Base-by-base conservation (phyloP, 2,888 invertebrate genomes). In the Drosophila cracens region DNA sequence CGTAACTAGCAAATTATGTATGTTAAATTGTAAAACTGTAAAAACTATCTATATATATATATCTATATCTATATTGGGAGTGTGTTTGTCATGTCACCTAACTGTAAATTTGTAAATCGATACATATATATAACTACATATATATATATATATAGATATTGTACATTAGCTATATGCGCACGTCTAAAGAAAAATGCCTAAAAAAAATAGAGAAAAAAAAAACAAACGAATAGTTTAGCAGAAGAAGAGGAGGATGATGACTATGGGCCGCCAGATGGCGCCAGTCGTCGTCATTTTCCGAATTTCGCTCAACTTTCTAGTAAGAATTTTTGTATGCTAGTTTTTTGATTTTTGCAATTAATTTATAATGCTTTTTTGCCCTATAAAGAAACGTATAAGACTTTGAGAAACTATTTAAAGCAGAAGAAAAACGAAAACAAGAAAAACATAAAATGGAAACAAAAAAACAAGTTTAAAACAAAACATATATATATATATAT, bases 381-480 rank as follows among this genome's bases (percentile, higher is more conserved):
- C 91, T 91, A 91, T 84, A 89, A 92, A 82, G 92, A 92, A 91
- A 91, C 91, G 82, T 91, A 91, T 91, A 92, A 91, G 91, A 91
- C 91, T 91, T 79, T 91, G 83, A 87, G 74, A 82, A 87, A 90
- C 83, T 83, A 86, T 84, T 79, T 83, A 90, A 83, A 71, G 59
- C 48, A 65, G 65, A 52, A 63, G 64, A 56, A 54, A 46, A 73
- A 74, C 62, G 33, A 54, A 52, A 72, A 73, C 56, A 56, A 58
- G 34, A 57, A 70, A 68, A 64, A 13, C 54, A 36, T 33, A 0
- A 33, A 21, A 56, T 46, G 46, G 46, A 46, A 38, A 38, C 27
- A 38, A 36, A 70, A 63, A 70, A 77, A 46, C 38, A 66, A 65
- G 21, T 18, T 54, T 61, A 56, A 43, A 70, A 33, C 46, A 61